A percentile compares a stretch with the other conserved stretches of the same genome.
Evolutionary conservation across 2,113 vertebrate genomes (phyloP).

Genomic region (Brachirus orientalis): DNA sequence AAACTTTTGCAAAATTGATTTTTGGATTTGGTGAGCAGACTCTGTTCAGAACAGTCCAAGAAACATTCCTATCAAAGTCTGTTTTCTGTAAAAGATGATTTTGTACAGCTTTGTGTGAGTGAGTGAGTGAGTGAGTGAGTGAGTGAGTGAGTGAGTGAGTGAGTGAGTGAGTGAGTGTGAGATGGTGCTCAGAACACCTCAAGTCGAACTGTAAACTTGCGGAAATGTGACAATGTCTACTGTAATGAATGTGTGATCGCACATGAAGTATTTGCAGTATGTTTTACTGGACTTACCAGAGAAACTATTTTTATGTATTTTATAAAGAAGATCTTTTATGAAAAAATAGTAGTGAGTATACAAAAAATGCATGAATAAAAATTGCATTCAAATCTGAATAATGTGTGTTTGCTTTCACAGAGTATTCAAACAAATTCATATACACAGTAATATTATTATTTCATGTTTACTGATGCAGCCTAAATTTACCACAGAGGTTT

Average conservation of each 20-base stretch:
- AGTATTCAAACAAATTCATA: background rate
- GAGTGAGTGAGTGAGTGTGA: constrained; percentile 7
- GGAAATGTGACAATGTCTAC: constrained; percentile 19
- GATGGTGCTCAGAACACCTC: constrained; percentile 13
- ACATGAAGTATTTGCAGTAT: constrained; percentile 28
- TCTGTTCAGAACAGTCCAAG: constrained; percentile 17
- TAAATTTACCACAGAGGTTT: background rate
- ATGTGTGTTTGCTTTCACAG: background rate
- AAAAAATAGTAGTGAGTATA: constrained; percentile 36
- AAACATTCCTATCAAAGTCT: constrained; percentile 21
- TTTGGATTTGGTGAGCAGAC: constrained; percentile 31
- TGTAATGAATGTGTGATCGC: constrained; percentile 18
- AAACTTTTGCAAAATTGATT: constrained; percentile 48
- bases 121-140: constrained; percentile 5
- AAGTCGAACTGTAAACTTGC: constrained; percentile 22
- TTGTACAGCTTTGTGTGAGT: constrained; percentile 28
- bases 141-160: constrained; percentile 1
- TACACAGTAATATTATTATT: too few species aligned
- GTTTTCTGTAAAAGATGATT: constrained; percentile 11
- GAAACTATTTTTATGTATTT: constrained; percentile 57
- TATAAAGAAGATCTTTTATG: constrained; percentile 48
- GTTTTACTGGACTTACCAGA: constrained; percentile 26
- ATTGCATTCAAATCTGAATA: constrained; percentile 12
- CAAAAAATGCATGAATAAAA: constrained; percentile 75
- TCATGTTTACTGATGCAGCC: too few species aligned